A percentile compares a stretch with the other conserved stretches of the same genome.
phyloP scores from a whole-genome alignment of 2,888 invertebrate genomes.

The Corythucha ciliata region DNA sequence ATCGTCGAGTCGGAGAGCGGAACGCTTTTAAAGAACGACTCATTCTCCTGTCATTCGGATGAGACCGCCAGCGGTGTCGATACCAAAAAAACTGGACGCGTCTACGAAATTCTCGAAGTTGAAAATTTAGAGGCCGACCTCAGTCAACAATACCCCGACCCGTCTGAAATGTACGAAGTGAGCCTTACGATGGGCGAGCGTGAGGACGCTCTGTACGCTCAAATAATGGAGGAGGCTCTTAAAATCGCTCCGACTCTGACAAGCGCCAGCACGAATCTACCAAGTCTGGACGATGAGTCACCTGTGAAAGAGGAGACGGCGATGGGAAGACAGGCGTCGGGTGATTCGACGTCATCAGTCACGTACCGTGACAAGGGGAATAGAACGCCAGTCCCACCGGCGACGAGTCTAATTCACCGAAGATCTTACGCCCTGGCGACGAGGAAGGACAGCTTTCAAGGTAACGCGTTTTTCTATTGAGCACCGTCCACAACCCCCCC shows the following conservation, averaged over 20 bases:
- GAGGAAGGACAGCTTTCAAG: constrained; percentile 32
- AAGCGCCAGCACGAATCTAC: constrained; percentile 31
- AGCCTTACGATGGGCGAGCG: constrained; percentile 22
- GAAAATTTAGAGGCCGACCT: constrained; percentile 23
- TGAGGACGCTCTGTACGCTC: constrained; percentile 33
- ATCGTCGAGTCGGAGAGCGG: constrained; percentile 29
- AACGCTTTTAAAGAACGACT: constrained; percentile 25
- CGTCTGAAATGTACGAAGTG: constrained; percentile 9
- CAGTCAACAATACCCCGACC: constrained; percentile 10
- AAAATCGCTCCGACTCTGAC: constrained; percentile 34
- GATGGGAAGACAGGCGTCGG: constrained; percentile 3
- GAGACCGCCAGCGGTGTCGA: constrained; percentile 9
- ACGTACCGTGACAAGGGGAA: too few species aligned
- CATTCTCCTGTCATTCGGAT: constrained; percentile 20
- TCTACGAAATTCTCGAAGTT: constrained; percentile 26
- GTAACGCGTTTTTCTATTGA: too few species aligned
- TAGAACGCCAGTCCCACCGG: neutral
- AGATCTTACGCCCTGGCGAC: constrained; percentile 31
- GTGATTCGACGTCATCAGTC: constrained; percentile 1
- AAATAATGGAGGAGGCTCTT: constrained; percentile 36
- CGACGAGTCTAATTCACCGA: constrained; percentile 27
- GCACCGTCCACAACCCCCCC: too few species aligned
- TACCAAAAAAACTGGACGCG: constrained; percentile 16
- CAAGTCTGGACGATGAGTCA: constrained; percentile 29
- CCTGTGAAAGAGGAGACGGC: constrained; percentile 15